Conservation (phyloP, 2,113 vertebrate genomes). For the Gobiocypris rarus region DNA sequence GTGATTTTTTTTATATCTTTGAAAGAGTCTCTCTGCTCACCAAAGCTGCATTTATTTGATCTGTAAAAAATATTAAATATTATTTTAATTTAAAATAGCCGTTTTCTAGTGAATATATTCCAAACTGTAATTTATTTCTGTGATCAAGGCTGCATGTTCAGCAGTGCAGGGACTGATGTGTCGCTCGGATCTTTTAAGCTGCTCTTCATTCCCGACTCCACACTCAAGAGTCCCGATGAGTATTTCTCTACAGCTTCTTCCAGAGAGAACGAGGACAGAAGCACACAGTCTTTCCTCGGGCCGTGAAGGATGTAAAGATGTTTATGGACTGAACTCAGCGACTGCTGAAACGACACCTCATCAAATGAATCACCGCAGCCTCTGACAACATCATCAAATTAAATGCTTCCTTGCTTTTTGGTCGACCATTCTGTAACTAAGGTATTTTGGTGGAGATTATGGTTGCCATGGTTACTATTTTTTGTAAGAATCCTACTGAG, state of each 20-base stretch:
- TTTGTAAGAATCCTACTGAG: background rate
- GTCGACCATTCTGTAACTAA: background rate
- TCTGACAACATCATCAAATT: conserved; percentile 6
- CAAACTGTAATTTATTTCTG: too few relatives aligned
- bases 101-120: too few relatives aligned
- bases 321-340: background rate
- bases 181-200: background rate
- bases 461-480: background rate
- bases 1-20: too few relatives aligned
- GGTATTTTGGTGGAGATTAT: background rate
- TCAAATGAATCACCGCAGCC: background rate
- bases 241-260: background rate
- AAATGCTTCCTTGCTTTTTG: background rate
- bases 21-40: too few relatives aligned
- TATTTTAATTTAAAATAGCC: too few relatives aligned
- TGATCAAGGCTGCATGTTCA: too few relatives aligned
- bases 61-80: too few relatives aligned
- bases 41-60: too few relatives aligned
- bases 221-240: background rate
- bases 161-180: too few relatives aligned
- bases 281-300: conserved; percentile 30
- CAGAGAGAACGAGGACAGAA: conserved; percentile 23
- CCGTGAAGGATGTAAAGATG: background rate
- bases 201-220: background rate
- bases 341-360: background rate